phyloP scores from a whole-genome alignment of 2,113 vertebrate species.

The Alosa alosa region DNA sequence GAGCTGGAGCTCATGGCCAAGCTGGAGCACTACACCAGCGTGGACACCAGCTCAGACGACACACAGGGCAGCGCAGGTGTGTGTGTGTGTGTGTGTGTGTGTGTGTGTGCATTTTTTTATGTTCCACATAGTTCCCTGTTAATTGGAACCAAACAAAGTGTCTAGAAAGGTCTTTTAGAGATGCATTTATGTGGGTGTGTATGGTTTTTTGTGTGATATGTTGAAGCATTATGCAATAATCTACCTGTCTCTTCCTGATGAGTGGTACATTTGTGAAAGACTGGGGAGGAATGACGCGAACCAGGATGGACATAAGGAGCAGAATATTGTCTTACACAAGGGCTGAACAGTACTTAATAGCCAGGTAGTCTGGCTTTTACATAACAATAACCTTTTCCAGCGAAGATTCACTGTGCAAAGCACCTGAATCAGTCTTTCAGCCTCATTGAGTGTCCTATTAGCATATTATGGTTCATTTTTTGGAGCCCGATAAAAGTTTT shows the following conservation, averaged over 20 bases:
- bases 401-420: background rate
- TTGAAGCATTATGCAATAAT: no score
- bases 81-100: conserved; percentile 14
- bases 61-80: conserved; percentile 66
- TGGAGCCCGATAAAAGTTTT: background rate
- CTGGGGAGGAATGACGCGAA: background rate
- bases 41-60: conserved; percentile 74
- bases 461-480: background rate
- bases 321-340: background rate
- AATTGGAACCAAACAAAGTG: background rate
- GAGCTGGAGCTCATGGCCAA: conserved; percentile 84
- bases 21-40: conserved; percentile 87
- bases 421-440: background rate
- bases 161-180: background rate
- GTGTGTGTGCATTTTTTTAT: background rate
- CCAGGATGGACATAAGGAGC: no score
- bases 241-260: background rate
- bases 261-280: background rate
- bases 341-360: background rate
- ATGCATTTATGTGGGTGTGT: background rate
- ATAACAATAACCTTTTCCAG: background rate
- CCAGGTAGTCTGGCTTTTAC: background rate
- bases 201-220: background rate
- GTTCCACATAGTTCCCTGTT: background rate
- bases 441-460: background rate